These are phyloP conservation scores for Atrichornis clamosus DNA, from an alignment of 2,113 vertebrate species.

Conservation along the genomic window DNA sequence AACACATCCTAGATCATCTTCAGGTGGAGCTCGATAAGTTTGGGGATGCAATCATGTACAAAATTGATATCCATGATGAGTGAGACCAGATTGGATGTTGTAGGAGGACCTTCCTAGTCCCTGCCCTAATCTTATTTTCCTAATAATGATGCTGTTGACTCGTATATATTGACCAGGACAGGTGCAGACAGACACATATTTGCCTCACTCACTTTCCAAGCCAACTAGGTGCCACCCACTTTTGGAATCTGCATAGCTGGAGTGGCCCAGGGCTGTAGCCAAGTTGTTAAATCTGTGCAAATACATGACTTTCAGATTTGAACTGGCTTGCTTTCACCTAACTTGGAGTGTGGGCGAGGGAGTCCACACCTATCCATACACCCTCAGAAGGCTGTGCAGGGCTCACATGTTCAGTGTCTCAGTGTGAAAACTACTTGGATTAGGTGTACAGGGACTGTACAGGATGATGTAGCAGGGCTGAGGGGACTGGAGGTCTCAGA, in stretches of 20 bases:
- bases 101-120: constrained; percentile 31
- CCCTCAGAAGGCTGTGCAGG: not conserved
- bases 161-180: constrained; percentile 51
- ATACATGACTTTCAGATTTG: constrained; percentile 31
- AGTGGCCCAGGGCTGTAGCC: constrained; percentile 7
- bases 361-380: constrained; percentile 15
- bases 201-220: constrained; percentile 20
- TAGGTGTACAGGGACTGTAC: not conserved
- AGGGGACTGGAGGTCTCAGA: not conserved
- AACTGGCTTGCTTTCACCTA: constrained; percentile 12
- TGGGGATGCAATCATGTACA: not conserved
- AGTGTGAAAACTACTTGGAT: not conserved
- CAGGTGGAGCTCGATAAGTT: not conserved
- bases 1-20: not conserved
- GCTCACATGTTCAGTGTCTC: not conserved
- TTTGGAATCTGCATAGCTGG: constrained; percentile 24
- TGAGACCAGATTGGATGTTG: not conserved
- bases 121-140: constrained; percentile 19
- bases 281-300: constrained; percentile 21
- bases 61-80: not conserved
- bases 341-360: not conserved
- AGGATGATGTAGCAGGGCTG: not conserved
- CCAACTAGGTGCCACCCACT: constrained; percentile 48
- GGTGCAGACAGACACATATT: constrained; percentile 46
- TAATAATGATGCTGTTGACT: constrained; percentile 18